These are phyloP conservation scores for Calyptommatus sinebrachiatus DNA, from an alignment of 2,113 vertebrate genomes.

Conservation along the genomic window DNA sequence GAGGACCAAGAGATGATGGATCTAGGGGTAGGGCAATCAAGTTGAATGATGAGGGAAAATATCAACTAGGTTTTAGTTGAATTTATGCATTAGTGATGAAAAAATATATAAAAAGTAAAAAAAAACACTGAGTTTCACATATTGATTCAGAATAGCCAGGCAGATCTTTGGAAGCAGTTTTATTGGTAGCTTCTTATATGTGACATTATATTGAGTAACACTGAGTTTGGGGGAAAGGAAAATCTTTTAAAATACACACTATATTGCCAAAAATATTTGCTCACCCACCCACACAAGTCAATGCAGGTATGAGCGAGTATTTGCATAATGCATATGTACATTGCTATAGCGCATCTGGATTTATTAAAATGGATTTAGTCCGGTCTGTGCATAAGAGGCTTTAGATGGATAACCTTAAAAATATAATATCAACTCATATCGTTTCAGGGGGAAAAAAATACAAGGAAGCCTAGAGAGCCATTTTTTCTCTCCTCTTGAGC, in stretches of 20 bases:
- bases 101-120: neutral
- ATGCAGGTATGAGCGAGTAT: too few relatives aligned
- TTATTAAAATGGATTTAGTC: too few relatives aligned
- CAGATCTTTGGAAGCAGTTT: neutral
- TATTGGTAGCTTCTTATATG: neutral
- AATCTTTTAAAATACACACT: neutral
- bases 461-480: too few relatives aligned
- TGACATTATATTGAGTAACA: neutral
- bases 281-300: too few relatives aligned
- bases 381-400: too few relatives aligned
- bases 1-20: neutral
- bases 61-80: neutral
- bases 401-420: too few relatives aligned
- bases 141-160: neutral
- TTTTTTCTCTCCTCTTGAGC: constrained; percentile 4
- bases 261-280: too few relatives aligned
- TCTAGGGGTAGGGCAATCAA: neutral
- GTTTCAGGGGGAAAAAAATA: too few relatives aligned
- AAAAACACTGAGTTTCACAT: neutral
- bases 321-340: too few relatives aligned
- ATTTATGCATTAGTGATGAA: neutral
- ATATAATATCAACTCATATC: too few relatives aligned
- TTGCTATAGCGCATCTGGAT: too few relatives aligned
- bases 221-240: neutral
- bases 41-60: neutral